Evolutionary conservation across 2,888 invertebrate species (phyloP).

Genomic region (Lissocephala sabroskyi): DNA sequence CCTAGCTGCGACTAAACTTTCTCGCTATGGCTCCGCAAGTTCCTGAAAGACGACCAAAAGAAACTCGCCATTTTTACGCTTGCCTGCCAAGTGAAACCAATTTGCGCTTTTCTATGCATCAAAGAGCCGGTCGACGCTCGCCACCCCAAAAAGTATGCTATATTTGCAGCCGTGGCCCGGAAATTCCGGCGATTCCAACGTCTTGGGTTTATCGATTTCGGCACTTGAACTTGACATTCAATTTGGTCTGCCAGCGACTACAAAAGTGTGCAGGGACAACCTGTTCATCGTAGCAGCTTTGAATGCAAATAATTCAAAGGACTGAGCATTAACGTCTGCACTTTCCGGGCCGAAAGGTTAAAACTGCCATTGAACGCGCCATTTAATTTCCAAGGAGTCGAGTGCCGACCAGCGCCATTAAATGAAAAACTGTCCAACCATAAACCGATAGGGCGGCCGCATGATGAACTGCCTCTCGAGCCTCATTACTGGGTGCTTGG

Average conservation of each 20-base stretch:
- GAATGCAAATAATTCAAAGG: no score
- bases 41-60: background rate
- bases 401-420: no score
- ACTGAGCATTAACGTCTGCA: no score
- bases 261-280: no score
- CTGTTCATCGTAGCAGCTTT: no score
- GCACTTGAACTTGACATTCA: constrained; percentile 27
- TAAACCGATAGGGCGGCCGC: constrained; percentile 16
- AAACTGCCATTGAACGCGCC: constrained; percentile 1
- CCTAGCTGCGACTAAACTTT: no score
- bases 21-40: no score
- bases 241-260: constrained; percentile 12
- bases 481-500: constrained; percentile 26
- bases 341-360: no score
- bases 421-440: no score
- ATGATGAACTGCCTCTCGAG: constrained; percentile 27
- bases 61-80: constrained; percentile 36
- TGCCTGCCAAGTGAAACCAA: constrained; percentile 34
- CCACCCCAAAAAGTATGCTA: no score
- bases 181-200: no score
- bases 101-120: constrained; percentile 36
- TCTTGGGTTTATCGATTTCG: constrained; percentile 14
- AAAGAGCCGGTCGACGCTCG: constrained; percentile 7
- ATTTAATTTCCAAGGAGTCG: background rate
- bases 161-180: no score